Base-by-base conservation (phyloP, 2,113 vertebrate species). In the Oreocharis arfaki region DNA sequence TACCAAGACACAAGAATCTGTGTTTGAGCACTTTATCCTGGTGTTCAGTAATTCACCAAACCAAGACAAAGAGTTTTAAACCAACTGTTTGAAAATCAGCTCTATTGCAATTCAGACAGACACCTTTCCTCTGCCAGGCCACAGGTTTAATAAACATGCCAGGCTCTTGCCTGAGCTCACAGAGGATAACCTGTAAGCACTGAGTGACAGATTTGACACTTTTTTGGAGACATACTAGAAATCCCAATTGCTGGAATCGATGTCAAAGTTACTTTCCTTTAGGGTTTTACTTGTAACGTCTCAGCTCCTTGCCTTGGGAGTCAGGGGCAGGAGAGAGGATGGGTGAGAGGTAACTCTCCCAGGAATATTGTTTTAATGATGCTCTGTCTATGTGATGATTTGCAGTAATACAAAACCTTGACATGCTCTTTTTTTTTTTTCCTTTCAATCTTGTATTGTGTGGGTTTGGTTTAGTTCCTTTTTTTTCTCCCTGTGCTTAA, bases 81-180 rank as follows among this genome's bases (percentile, higher is more conserved):
- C n/a, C 57, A 69, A 21, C 26, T 41, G 12, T 46, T 97, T 87
- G 56, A 26, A 68, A 93, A 94, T 42, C 53, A 86, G 49, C 44
- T 90, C 78, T 74, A 90, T 63, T 90, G 77, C 63, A 56, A 47
- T 94, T 95, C 89, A 88, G 80, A 55, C 82, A 82, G 81, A 46
- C 33, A 68, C 30, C 32, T 94, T 96, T 65, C 47, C 49, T 86
- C 81, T 81, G 80, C 91, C 94, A 74, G 77, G 73, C 70, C 77
- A 33, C 0, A 11, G 64, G 63, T 91, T 96, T 96, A 92, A 83
- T 65, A 93, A 93, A 93, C 81, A 94, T 68, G 76, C 68, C 13
- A 22, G 93, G 87, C 94, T 98, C 94, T 87, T 5, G 39, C 53
- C 86, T 74, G 95, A 96, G 97, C 64, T 96, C 86, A 16, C 64